Evolutionary conservation across 2,888 invertebrate species (phyloP), one percentile per base, ranked within the genome.

Genomic region (Cryptocephalus moraei): DNA sequence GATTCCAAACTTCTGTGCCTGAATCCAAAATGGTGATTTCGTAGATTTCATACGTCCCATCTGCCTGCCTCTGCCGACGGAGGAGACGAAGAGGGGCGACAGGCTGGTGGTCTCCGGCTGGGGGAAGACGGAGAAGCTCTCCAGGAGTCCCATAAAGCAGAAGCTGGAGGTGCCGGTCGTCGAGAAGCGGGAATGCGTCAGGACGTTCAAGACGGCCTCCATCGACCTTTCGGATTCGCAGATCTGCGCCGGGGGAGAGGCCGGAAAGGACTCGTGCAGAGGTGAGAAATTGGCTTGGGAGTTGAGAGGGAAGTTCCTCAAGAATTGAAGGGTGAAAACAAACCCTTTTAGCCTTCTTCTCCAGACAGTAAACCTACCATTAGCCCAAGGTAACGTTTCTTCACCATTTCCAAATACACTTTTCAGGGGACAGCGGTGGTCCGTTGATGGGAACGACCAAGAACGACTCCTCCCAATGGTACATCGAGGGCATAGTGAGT

Each of bases 391-490:
- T n/a, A n/a, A n/a, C n/a, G n/a, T n/a, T n/a, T n/a, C n/a, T 22
- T 22, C 22, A 22, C 3, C 6, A 22, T 4, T 22, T 22, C 6
- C 22, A 22, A 22, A 4, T 6, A 11, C 11, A 4, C 12, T 14
- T 43, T n/a, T 2, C 3, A 54, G 87, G 87, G 0, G 87, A 87
- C 56, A 85, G 85, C 9, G 88, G 88, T 1, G 86, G 87, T 4
- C 86, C 88, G 0, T 68, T 88, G 2, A 86, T 87, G 85, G 73
- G 67, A 56, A 68, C 69, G 34, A 67, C 70, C 52, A 62, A 62
- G 1, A 70, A 58, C 44, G 72, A 70, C 40, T 65, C 71, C 1
- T 49, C 59, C 0, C 70, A 74, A 1, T 83, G 81, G 81, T 78
- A 79, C 45, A 60, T 75, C 0, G 75, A 81, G 22, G 85, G 80